Evolutionary conservation across 2,113 vertebrate genomes (phyloP).

Genomic region (Anguilla rostrata): DNA sequence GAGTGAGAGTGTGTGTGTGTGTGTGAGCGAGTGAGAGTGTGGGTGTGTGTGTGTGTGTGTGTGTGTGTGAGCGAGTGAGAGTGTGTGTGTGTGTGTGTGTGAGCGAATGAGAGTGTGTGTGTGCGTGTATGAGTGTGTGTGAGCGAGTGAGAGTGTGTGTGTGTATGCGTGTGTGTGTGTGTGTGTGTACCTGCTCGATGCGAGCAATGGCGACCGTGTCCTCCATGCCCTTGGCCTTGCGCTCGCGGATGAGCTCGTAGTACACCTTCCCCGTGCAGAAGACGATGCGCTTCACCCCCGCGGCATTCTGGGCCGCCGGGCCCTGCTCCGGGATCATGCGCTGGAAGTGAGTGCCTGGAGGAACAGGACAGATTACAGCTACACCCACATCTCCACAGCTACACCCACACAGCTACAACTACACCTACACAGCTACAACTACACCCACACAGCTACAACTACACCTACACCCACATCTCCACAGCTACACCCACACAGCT

Average conservation of each 20-base stretch:
- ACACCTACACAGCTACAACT: background rate
- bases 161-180: background rate
- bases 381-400: background rate
- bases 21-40: too few relatives aligned
- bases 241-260: constrained; percentile 89
- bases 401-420: background rate
- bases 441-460: too few relatives aligned
- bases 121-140: too few relatives aligned
- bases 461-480: too few relatives aligned
- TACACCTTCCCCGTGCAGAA: constrained; percentile 96
- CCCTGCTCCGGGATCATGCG: constrained; percentile 84
- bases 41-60: background rate
- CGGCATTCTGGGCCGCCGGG: constrained; percentile 66
- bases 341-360: constrained; percentile 85
- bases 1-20: too few relatives aligned
- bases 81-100: background rate
- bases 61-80: background rate
- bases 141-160: background rate
- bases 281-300: constrained; percentile 79
- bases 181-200: constrained; percentile 85
- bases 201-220: constrained; percentile 82
- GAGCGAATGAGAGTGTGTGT: background rate
- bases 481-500: too few relatives aligned
- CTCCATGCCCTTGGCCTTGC: constrained; percentile 77
- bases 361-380: background rate